Conservation (phyloP, 2,888 invertebrate species). For the Caenorhabditis sinica region DNA sequence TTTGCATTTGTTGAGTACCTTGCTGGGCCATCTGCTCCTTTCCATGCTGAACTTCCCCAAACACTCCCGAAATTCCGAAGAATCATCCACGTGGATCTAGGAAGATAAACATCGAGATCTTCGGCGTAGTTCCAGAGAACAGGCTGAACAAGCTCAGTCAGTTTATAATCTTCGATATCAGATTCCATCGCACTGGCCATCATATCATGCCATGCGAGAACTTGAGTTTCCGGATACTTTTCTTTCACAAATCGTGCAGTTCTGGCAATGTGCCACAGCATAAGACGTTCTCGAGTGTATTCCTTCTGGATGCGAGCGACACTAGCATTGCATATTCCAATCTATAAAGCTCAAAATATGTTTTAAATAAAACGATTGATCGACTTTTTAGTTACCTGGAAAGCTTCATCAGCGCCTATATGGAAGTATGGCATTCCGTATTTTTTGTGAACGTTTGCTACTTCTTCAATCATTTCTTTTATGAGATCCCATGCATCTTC, state of each 20-base stretch:
- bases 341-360: conserved; percentile 50
- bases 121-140: conserved; percentile 83
- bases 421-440: conserved; percentile 87
- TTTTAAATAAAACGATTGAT: background rate
- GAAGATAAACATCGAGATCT: conserved; percentile 81
- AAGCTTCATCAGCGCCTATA: conserved; percentile 86
- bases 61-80: conserved; percentile 87
- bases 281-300: conserved; percentile 68
- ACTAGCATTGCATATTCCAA: conserved; percentile 79
- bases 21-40: conserved; percentile 86
- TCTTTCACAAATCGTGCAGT: conserved; percentile 78
- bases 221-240: conserved; percentile 68
- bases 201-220: conserved; percentile 84
- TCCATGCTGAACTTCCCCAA: conserved; percentile 90
- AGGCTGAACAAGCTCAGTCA: conserved; percentile 78
- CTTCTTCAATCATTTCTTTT: conserved; percentile 81
- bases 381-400: conserved; percentile 65
- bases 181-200: conserved; percentile 75
- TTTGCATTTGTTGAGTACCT: conserved; percentile 84
- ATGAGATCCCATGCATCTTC: conserved; percentile 84
- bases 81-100: conserved; percentile 86
- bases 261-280: conserved; percentile 81
- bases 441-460: conserved; percentile 84
- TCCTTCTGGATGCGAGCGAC: conserved; percentile 67
- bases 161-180: conserved; percentile 74